Evolutionary conservation across 2,113 vertebrate species (phyloP).

Genomic region (Oncorhynchus masou): DNA sequence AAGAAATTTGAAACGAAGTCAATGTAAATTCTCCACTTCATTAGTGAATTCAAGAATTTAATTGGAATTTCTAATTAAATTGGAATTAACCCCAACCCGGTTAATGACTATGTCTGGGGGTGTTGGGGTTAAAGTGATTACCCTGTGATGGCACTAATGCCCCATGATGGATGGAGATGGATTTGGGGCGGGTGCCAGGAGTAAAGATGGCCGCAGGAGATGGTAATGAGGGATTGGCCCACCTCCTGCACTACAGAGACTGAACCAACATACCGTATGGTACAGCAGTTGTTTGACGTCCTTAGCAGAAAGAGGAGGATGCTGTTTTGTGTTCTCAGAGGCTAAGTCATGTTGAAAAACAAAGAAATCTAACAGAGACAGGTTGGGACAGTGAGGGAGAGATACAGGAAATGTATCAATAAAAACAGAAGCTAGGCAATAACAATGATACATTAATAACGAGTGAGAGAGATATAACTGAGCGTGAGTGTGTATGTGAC

Average conservation of each 20-base stretch:
- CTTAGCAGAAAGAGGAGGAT: not conserved
- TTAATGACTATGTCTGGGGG: slow-evolving; percentile 3
- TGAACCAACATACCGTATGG: slow-evolving; percentile 13
- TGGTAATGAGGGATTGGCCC: slow-evolving; percentile 3
- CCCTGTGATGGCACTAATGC: not conserved
- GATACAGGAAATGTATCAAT: not conserved
- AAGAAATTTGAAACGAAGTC: no score
- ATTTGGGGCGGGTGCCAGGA: not conserved
- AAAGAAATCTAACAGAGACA: not conserved
- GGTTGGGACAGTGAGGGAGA: not conserved
- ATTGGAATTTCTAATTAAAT: no score
- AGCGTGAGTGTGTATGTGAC: no score
- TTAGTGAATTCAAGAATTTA: no score
- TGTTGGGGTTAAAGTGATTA: slow-evolving; percentile 13
- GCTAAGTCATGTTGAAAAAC: not conserved
- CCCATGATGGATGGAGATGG: not conserved
- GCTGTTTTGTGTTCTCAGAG: not conserved
- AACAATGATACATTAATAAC: not conserved
- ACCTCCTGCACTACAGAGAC: not conserved
- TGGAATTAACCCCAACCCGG: no score
- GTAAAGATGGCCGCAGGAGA: not conserved
- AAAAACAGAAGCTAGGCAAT: not conserved
- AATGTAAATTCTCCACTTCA: no score
- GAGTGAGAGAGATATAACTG: not conserved
- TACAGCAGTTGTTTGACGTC: slow-evolving; percentile 1